A percentile compares a stretch with the other conserved stretches of the same genome.
These are phyloP conservation scores for Yponomeuta cagnagella DNA, from an alignment of 2,888 invertebrate species.

Conservation along the genomic window DNA sequence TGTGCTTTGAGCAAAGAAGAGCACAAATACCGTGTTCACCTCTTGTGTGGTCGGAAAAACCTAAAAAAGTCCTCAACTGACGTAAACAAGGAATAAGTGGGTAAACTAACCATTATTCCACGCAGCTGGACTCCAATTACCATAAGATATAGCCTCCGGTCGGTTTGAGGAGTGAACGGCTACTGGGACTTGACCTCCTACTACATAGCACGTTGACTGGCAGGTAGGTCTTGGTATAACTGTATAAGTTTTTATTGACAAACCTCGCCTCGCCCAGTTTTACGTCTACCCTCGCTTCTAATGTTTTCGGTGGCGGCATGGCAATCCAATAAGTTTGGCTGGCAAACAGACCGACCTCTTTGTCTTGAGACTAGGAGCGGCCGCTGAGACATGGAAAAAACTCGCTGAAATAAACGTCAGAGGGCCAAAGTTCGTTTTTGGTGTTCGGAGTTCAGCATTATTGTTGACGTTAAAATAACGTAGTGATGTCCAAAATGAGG, in stretches of 20 bases:
- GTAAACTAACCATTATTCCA: constrained; percentile 7
- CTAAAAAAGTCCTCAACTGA: not conserved
- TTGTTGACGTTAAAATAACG: not conserved
- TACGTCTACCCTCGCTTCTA: not conserved
- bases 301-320: not conserved
- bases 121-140: constrained; percentile 9
- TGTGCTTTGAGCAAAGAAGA: too few species aligned
- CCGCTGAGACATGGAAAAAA: not conserved
- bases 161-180: not conserved
- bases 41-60: too few species aligned
- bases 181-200: not conserved
- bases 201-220: not conserved
- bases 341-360: not conserved
- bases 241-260: not conserved
- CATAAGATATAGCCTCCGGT: constrained; percentile 1
- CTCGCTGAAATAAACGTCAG: too few species aligned
- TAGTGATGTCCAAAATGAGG: not conserved
- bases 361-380: not conserved
- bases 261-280: not conserved
- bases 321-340: not conserved
- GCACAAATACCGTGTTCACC: too few species aligned
- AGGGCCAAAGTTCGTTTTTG: too few species aligned
- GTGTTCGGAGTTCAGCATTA: too few species aligned
- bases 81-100: not conserved
- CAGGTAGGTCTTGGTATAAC: not conserved